Percentiles rank a stretch among this genome's conserved stretches.
phyloP scores from a whole-genome alignment of 2,797 vertebrate species.

The Emys orbicularis region DNA sequence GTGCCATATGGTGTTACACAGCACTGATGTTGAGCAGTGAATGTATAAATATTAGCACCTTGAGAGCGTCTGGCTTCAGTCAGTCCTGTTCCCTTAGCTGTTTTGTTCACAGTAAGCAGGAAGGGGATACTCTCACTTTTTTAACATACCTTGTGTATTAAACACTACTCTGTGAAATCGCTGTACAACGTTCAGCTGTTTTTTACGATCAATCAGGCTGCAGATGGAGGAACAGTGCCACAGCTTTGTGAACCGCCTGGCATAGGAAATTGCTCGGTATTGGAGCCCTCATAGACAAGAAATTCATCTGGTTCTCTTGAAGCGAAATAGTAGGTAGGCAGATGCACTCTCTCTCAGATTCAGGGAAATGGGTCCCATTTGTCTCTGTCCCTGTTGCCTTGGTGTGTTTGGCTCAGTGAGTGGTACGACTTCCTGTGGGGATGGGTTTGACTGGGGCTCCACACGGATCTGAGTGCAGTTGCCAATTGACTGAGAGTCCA shows the following conservation, averaged over 20 bases:
- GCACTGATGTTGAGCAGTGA: background rate
- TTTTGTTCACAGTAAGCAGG: background rate
- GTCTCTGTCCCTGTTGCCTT: background rate
- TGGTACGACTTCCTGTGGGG: background rate
- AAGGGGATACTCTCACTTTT: background rate
- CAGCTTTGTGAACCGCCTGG: background rate
- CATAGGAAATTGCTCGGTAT: background rate
- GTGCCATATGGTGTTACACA: background rate
- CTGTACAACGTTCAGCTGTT: rapidly evolving
- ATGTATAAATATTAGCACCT: background rate
- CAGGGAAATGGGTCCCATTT: background rate
- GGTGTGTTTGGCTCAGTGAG: background rate
- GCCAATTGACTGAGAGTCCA: background rate
- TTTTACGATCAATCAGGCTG: background rate
- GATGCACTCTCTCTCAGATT: background rate
- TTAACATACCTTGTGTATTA: background rate
- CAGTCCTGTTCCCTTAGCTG: background rate
- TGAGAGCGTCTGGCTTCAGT: background rate
- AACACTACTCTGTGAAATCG: background rate
- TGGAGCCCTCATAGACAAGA: background rate
- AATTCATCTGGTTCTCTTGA: background rate
- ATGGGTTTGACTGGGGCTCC: background rate
- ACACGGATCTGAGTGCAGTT: background rate
- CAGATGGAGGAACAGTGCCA: background rate
- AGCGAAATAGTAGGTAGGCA: too few species aligned